Base-by-base conservation (phyloP, 2,888 invertebrate species). In the Willowsia nigromaculata region DNA sequence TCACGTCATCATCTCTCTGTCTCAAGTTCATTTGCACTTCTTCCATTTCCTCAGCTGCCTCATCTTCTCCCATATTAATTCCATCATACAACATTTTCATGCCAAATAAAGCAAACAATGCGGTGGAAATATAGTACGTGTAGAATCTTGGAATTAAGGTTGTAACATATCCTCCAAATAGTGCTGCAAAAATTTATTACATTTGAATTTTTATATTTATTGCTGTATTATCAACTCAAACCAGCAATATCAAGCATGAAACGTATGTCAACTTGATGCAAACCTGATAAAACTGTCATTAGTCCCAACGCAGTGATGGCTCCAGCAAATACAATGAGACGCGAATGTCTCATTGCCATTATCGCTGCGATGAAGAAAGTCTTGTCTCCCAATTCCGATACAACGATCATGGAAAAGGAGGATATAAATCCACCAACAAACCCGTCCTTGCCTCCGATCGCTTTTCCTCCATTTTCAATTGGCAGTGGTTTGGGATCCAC, bases 341-440 rank as follows among this genome's bases (percentile, higher is more conserved):
- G 95, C 22, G 99, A 97, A 94, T 99, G 98, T 93, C 98, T 96
- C 99, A 99, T 99, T 1, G 99, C 99, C 99, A 99, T 98, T 91
- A 99, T 99, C 92, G 99, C 99, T 40, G 99, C 99, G 93, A 99
- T 99, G 95, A 99, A 99, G 95, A 99, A 99, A 11, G 99, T 99
- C 94, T 99, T 99, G 94, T 99, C 99, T 15, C 99, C 99, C 88
- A 99, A 95, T 94, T 99, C 99, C 0, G 99, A 99, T 74, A 99
- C 98, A 89, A 99, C 95, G 93, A 99, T 99, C 92, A 99, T 98
- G 74, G 98, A 98, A 90, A 99, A 95, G 0, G 99, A 97, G 53
- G 99, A 99, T 83, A 99, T 94, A 94, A 99, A 99, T 13, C 97
- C 99, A 94, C 99, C 98, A 93, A 97, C 94, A 94, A 99, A 99